phyloP scores from a whole-genome alignment of 2,888 invertebrate genomes.

The Portevinia maculata region DNA sequence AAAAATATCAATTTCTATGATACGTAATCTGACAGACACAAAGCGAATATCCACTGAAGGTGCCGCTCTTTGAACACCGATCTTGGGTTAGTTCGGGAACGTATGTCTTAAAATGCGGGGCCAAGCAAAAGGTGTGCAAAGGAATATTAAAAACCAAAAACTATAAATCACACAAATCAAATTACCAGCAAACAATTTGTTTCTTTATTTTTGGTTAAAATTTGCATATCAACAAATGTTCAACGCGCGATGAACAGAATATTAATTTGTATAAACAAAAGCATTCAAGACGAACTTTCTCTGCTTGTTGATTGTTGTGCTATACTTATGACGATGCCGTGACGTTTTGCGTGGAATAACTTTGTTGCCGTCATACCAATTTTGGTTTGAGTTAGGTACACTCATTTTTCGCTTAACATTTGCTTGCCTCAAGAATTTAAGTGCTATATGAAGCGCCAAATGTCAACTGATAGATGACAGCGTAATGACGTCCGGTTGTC shows the following conservation, averaged over 20 bases:
- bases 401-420: background rate
- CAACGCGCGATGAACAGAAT: slow-evolving; percentile 34
- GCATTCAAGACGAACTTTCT: slow-evolving; percentile 42
- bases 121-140: slow-evolving; percentile 26
- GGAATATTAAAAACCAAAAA: slow-evolving; percentile 23
- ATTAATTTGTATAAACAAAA: slow-evolving; percentile 32
- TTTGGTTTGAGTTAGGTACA: slow-evolving; percentile 15
- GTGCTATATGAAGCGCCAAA: slow-evolving; percentile 30
- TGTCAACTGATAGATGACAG: slow-evolving; percentile 43
- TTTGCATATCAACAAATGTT: slow-evolving; percentile 58
- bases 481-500: slow-evolving; percentile 21
- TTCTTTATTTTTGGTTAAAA: slow-evolving; percentile 13
- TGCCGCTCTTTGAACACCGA: slow-evolving; percentile 12
- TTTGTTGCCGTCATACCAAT: background rate
- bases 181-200: slow-evolving; percentile 10
- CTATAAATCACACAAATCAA: slow-evolving; percentile 32
- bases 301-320: slow-evolving; percentile 29
- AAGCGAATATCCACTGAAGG: slow-evolving; percentile 7
- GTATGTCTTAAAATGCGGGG: background rate
- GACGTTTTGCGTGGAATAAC: slow-evolving; percentile 22
- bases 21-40: slow-evolving; percentile 12
- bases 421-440: slow-evolving; percentile 5
- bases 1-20: slow-evolving; percentile 29
- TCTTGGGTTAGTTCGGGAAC: background rate
- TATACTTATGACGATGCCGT: slow-evolving; percentile 17